Conservation (phyloP, 2,797 vertebrate species). For the Cossypha polioptera region DNA sequence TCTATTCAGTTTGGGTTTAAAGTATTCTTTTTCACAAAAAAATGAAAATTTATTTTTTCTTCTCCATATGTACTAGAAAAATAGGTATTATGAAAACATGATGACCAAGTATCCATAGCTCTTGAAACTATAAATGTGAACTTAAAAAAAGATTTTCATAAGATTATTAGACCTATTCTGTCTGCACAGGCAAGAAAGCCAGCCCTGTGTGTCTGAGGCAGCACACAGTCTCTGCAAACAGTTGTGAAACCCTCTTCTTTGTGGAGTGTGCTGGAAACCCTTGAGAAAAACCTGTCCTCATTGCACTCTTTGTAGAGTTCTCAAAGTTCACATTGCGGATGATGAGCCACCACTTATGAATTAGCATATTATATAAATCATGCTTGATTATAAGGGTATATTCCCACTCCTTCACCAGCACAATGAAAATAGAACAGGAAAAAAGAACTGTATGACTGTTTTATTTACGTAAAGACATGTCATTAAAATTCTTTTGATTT, state of each 20-base stretch:
- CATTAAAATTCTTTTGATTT: constrained; percentile 73
- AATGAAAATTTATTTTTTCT: neutral
- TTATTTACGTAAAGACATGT: constrained; percentile 65
- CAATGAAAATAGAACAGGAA: constrained; percentile 67
- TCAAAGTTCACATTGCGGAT: constrained; percentile 37
- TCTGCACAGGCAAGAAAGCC: neutral
- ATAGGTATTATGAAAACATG: neutral
- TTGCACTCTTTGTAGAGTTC: constrained; percentile 33
- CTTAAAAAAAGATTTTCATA: neutral
- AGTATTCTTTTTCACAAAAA: neutral
- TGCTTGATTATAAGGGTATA: constrained; percentile 34
- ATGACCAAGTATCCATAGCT: neutral
- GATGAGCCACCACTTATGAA: constrained; percentile 31
- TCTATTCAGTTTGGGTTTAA: neutral
- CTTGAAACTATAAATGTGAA: neutral
- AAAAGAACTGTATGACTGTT: constrained; percentile 54
- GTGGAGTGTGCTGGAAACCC: neutral
- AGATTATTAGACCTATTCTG: neutral
- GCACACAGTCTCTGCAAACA: rapidly evolving
- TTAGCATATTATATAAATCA: constrained; percentile 70
- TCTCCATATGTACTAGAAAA: neutral
- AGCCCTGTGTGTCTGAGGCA: neutral
- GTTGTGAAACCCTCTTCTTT: neutral
- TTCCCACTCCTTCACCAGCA: constrained; percentile 54
- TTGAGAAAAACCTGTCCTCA: neutral